These are phyloP conservation scores for Theonella swinhoei DNA, from an alignment of 37 sponge, comb jelly and placozoan genomes.

Conservation along the genomic window DNA sequence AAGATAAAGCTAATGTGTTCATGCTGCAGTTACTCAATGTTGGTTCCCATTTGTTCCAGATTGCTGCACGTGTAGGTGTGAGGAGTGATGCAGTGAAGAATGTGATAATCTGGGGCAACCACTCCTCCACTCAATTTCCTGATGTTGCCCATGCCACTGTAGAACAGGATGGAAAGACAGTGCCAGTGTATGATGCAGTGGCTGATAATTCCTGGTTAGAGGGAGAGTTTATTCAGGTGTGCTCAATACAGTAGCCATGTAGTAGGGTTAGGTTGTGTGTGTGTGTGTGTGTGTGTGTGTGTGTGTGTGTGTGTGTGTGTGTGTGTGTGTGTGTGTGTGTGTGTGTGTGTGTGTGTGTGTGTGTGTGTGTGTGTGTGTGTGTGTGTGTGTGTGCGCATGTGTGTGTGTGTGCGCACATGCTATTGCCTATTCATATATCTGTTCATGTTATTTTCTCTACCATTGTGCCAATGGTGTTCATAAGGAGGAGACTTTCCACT, in stretches of 20 bases:
- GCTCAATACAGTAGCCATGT: slow-evolving; percentile 2
- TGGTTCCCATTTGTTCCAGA: slow-evolving; percentile 24
- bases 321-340: no score
- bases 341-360: no score
- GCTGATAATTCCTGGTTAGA: slow-evolving; percentile 96
- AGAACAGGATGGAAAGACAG: slow-evolving; percentile 18
- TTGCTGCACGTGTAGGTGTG: slow-evolving; percentile 76
- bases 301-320: slow-evolving; percentile 10
- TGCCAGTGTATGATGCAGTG: slow-evolving; percentile 68
- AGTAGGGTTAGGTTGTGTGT: no score
- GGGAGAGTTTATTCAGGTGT: slow-evolving; percentile 93
- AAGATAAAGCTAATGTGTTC: not conserved
- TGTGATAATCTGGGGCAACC: slow-evolving; percentile 99
- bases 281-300: no score
- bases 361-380: no score
- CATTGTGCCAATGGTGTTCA: no score
- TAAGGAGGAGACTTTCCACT: no score
- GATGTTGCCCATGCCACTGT: slow-evolving; percentile 89
- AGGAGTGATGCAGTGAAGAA: slow-evolving; percentile 71
- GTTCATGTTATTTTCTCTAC: no score
- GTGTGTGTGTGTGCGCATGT: no score
- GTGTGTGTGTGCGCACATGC: no score
- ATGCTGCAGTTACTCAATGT: not conserved
- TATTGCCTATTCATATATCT: no score
- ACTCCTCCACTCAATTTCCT: slow-evolving; percentile 99